A percentile compares a stretch with the other conserved stretches of the same genome.
Evolutionary conservation across 2,888 invertebrate species (phyloP).

Genomic region (Sycophila texana): DNA sequence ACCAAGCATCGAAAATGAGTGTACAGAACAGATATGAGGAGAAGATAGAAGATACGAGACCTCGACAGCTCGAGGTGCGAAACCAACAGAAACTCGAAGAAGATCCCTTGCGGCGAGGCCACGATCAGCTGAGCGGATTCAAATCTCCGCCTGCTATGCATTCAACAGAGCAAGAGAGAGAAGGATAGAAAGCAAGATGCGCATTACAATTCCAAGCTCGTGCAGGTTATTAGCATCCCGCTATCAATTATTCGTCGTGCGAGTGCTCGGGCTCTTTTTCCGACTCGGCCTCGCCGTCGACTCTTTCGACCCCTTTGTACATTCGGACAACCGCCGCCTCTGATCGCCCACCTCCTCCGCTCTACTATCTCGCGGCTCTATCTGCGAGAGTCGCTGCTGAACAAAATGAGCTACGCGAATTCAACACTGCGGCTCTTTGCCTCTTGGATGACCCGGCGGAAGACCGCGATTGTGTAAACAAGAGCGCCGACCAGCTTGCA

Average conservation of each 20-base stretch:
- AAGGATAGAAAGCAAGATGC: constrained; percentile 62
- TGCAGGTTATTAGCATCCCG: constrained; percentile 73
- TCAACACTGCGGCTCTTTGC: not conserved
- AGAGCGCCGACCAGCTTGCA: not conserved
- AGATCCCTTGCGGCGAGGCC: not conserved
- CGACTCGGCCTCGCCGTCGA: not conserved
- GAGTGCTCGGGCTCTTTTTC: constrained; percentile 5
- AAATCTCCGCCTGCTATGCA: constrained; percentile 35
- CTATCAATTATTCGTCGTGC: constrained; percentile 71
- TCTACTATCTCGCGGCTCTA: constrained; percentile 24
- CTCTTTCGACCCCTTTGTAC: constrained; percentile 3
- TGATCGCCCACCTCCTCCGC: constrained; percentile 11
- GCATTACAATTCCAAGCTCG: constrained; percentile 72
- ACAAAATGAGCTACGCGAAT: not conserved
- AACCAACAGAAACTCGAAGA: not conserved
- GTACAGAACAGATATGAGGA: not conserved
- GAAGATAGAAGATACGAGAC: not conserved
- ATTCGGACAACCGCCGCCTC: not conserved
- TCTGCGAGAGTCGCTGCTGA: constrained; percentile 4
- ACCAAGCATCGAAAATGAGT: not conserved
- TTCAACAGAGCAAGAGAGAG: not conserved
- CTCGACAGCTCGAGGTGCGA: not conserved
- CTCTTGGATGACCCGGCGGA: not conserved
- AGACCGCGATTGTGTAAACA: not conserved
- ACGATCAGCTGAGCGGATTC: constrained; percentile 58